Evolutionary conservation across 1,140 invertebrate species (phyloP).

Genomic region (Platyscapa corneri): DNA sequence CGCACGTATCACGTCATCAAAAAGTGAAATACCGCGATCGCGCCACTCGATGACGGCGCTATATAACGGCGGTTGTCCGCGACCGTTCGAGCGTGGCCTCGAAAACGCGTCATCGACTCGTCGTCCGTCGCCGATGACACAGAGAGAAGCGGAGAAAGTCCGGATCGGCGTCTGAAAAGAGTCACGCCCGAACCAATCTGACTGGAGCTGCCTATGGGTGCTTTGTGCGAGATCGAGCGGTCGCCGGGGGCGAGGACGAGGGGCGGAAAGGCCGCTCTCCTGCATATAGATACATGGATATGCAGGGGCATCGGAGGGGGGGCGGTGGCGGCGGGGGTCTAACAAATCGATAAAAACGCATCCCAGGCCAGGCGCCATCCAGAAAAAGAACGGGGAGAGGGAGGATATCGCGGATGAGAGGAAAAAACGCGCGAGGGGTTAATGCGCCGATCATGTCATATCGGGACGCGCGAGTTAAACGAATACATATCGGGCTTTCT

Average conservation of each 20-base stretch:
- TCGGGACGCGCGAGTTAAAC: slow-evolving; percentile 68
- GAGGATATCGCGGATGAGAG: slow-evolving; percentile 60
- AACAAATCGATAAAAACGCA: slow-evolving; percentile 76
- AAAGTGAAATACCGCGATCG: slow-evolving; percentile 45
- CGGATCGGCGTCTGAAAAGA: slow-evolving; percentile 66
- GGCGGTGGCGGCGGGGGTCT: slow-evolving; percentile 65
- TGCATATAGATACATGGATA: slow-evolving; percentile 57
- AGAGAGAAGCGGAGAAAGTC: slow-evolving; percentile 32
- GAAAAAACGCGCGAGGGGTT: slow-evolving; percentile 70
- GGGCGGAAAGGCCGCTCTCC: slow-evolving; percentile 33
- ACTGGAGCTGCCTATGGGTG: slow-evolving; percentile 69
- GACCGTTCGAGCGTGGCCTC: not conserved
- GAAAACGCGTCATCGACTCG: slow-evolving; percentile 25
- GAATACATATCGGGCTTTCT: slow-evolving; percentile 57
- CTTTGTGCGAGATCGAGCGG: slow-evolving; percentile 64
- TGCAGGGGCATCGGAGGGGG: slow-evolving; percentile 58
- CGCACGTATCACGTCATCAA: slow-evolving; percentile 37
- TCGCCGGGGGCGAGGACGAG: not conserved
- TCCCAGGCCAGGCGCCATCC: slow-evolving; percentile 73
- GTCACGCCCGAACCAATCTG: slow-evolving; percentile 73
- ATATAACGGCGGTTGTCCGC: not conserved
- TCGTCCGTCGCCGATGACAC: slow-evolving; percentile 41
- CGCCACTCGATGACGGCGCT: slow-evolving; percentile 34
- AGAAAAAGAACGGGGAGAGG: slow-evolving; percentile 64
- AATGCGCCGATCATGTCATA: slow-evolving; percentile 75